Base-by-base conservation (phyloP, 1,140 invertebrate genomes). In the Lepidostoma basale region DNA sequence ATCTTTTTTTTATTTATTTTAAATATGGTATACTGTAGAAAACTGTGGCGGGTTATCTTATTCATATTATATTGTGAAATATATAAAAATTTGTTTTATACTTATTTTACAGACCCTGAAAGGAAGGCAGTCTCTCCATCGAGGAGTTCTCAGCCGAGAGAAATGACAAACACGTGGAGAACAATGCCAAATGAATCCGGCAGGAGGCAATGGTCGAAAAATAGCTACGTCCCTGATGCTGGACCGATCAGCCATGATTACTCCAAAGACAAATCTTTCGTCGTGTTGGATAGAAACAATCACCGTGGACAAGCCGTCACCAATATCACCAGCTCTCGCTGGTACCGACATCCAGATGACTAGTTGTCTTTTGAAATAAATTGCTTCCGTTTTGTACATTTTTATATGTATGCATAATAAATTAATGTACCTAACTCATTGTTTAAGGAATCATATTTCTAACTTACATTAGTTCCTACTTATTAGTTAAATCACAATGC, bases 311-410 rank as follows among this genome's bases (percentile, higher is more conserved):
- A 56, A 33, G 52, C 52, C 18, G 52, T 23, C 22, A 49, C 23
- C 20, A 20, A 56, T n/a, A 36, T 20, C 30, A 56, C 36, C n/a
- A 26, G 12, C 26, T 33, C 36, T 40, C 20, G 20, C 12, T 60
- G 56, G 56, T 60, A 40, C 6, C 22, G 56, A 42, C 56, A 42
- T 60, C 42, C 56, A n/a, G 14, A 60, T 22, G 56, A 60, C 25
- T 60, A 42, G 33, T 9, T 9, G 14, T n/a, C 33, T 12, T 10
- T 44, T 44, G 6, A n/a, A 4, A 44, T 44, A 10, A 44, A 44
- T 44, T 10, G 33, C 33, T 36, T 36, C 33, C 33, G 10, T 36
- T 36, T 36, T 36, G 5, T 36, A 36, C 18, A 22, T 47, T 47
- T 18, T 18, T 18, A 47, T 18, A 40, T 40, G 16, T 40, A 5